Base-by-base conservation (phyloP, 2,113 vertebrate species). In the Microcebus ravelobensis region DNA sequence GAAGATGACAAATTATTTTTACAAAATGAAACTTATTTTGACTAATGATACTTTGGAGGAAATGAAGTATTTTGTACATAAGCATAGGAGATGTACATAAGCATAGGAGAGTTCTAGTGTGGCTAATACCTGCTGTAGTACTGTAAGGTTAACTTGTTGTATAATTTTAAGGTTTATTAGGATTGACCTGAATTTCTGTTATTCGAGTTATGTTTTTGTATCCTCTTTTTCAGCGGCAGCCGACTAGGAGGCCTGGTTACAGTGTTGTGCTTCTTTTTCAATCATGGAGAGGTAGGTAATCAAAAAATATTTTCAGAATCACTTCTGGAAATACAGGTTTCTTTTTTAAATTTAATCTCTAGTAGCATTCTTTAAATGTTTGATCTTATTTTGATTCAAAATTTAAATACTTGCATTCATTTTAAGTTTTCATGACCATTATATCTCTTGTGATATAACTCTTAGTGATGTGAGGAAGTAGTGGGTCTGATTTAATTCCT, bases 251-350 rank as follows among this genome's bases (percentile, higher is more conserved):
- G 99, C n/a, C 70, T 99, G 1, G 97, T 99, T 29, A 99, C 99
- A 0, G 98, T 99, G 5, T 23, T 98, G 42, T 99, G 99, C 98
- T 99, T 99, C 98, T 99, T 99, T 98, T 99, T 99, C 98, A 99
- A 99, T 96, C 99, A 99, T 14, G 99, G 99, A 86, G 99, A 99
- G 99, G 99, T 99, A 98, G 90, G 99, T 98, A 4, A 94, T 39
- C 57, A 42, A 76, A 59, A 73, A 23, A 67, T 45, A 31, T 25
- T 52, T 80, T 36, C 20, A 57, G 20, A 92, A 39, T 76, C 17
- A 42, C 13, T 68, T 36, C 7, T 27, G 68, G 68, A 90, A 91
- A 50, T 74, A 52, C 0, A 67, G 0, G 9, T 80, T 86, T 67
- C 15, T 67, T 76, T 11, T 82, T 79, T 45, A 68, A 76, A 36